phyloP scores from a whole-genome alignment of 2,113 vertebrate genomes.

The Martes martes region DNA sequence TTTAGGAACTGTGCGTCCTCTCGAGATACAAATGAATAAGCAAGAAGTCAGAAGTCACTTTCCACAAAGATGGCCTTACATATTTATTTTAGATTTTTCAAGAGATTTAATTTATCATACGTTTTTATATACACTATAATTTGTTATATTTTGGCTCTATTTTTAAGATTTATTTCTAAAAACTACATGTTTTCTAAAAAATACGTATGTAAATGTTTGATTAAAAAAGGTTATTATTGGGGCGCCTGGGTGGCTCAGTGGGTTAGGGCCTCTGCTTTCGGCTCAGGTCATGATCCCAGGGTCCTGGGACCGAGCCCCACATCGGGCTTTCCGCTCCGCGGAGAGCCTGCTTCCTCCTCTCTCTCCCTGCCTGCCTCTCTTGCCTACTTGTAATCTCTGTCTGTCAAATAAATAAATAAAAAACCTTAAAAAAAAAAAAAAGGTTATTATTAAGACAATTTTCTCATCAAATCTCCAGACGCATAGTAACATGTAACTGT shows the following conservation, averaged over 20 bases:
- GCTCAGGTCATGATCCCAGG: too few relatives aligned
- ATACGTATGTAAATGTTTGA: not conserved
- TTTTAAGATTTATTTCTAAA: constrained; percentile 13
- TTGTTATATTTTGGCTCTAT: not conserved
- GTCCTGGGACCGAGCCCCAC: too few relatives aligned
- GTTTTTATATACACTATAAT: not conserved
- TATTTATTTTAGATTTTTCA: not conserved
- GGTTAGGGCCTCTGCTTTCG: too few relatives aligned
- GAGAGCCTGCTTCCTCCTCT: too few relatives aligned
- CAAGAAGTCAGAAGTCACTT: not conserved
- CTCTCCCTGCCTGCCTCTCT: too few relatives aligned
- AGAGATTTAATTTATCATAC: not conserved
- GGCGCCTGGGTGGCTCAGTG: too few relatives aligned
- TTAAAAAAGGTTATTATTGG: not conserved
- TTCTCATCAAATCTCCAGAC: not conserved
- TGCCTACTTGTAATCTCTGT: too few relatives aligned
- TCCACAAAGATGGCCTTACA: not conserved
- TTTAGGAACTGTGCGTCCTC: not conserved
- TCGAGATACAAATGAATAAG: not conserved
- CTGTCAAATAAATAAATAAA: too few relatives aligned
- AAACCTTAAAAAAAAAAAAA: too few relatives aligned
- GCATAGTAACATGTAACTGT: not conserved
- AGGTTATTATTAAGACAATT: not conserved
- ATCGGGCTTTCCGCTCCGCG: too few relatives aligned
- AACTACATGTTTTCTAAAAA: not conserved